Percentiles rank a stretch among this genome's conserved stretches.
Evolutionary conservation across 1,140 invertebrate genomes (phyloP).

Genomic region (Panulirus ornatus): DNA sequence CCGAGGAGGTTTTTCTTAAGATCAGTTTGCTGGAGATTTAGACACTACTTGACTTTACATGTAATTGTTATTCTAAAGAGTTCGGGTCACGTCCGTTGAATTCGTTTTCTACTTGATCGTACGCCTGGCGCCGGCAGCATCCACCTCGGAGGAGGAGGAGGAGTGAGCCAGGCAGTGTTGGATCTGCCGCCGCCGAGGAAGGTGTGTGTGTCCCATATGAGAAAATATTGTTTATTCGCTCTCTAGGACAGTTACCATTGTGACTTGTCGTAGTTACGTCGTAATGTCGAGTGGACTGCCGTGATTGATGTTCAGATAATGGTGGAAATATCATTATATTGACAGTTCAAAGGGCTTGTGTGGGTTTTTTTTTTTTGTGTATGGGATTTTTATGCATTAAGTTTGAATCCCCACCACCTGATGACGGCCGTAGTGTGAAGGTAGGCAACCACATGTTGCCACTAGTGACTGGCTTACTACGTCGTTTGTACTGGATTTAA

Average conservation of each 20-base stretch:
- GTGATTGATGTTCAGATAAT: background rate
- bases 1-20: too few species aligned
- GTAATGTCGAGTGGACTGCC: background rate
- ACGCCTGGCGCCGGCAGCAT: background rate
- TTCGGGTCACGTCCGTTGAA: background rate
- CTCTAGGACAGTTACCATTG: background rate
- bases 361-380: too few species aligned
- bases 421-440: slow-evolving; percentile 10
- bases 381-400: background rate
- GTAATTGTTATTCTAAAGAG: background rate
- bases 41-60: too few species aligned
- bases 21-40: too few species aligned
- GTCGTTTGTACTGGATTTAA: background rate
- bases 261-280: background rate
- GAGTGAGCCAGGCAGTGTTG: background rate
- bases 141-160: background rate
- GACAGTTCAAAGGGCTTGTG: background rate
- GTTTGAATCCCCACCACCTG: background rate
- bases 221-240: background rate
- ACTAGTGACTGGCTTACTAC: background rate
- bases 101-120: background rate
- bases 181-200: background rate
- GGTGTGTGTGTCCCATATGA: background rate
- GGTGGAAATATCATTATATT: background rate
- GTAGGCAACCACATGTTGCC: background rate